These are phyloP conservation scores for Solenopsis invicta DNA, from an alignment of 1,140 invertebrate species.

Conservation along the genomic window DNA sequence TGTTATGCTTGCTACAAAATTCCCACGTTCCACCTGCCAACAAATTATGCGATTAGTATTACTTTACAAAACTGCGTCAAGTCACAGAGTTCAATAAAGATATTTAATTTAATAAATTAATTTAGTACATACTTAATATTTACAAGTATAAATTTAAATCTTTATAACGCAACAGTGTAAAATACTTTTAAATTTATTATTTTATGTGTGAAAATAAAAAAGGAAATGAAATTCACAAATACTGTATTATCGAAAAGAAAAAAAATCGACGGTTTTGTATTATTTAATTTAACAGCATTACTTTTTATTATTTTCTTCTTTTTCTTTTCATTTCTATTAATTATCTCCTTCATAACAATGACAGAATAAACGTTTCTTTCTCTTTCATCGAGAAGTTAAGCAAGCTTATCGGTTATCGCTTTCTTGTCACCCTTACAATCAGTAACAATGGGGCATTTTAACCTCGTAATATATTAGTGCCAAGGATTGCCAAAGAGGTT, in stretches of 20 bases:
- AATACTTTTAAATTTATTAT: slow-evolving; percentile 1
- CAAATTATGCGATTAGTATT: neutral
- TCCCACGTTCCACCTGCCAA: neutral
- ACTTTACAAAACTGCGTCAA: neutral
- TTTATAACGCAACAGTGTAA: neutral
- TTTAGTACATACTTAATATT: neutral
- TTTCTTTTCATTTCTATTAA: neutral
- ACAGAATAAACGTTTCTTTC: neutral
- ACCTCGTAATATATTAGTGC: slow-evolving; percentile 35
- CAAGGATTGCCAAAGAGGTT: slow-evolving; percentile 26
- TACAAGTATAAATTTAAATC: neutral
- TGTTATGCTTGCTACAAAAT: neutral
- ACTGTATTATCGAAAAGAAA: neutral
- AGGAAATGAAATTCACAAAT: neutral
- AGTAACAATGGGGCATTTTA: slow-evolving; percentile 36
- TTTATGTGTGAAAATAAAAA: neutral
- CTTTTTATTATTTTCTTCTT: neutral
- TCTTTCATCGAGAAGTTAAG: slow-evolving; percentile 1
- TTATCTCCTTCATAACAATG: neutral
- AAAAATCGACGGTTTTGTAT: neutral
- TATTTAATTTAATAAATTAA: neutral
- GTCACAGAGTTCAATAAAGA: neutral
- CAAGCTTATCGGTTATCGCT: slow-evolving; percentile 34
- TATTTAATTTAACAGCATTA: slow-evolving; percentile 16
- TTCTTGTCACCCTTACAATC: slow-evolving; percentile 20